These are phyloP conservation scores for Troides helena DNA, from an alignment of 2,888 invertebrate species.

Conservation along the genomic window DNA sequence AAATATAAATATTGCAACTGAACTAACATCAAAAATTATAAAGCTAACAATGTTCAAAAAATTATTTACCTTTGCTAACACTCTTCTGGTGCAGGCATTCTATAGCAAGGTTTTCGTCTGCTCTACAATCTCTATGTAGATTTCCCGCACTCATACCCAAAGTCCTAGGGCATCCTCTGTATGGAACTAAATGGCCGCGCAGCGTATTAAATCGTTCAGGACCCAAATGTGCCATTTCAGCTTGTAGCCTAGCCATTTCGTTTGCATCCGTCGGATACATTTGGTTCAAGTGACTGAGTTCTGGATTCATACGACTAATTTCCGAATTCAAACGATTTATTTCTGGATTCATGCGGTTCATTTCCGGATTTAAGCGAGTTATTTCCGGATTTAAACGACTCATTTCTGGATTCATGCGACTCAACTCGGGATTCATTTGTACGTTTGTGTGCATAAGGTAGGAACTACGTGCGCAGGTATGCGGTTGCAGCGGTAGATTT, in stretches of 20 bases:
- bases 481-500: slow-evolving; percentile 45
- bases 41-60: slow-evolving; percentile 2
- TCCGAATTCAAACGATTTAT: slow-evolving; percentile 44
- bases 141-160: slow-evolving; percentile 65
- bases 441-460: slow-evolving; percentile 49
- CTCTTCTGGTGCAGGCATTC: slow-evolving; percentile 70
- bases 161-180: slow-evolving; percentile 57
- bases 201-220: slow-evolving; percentile 64
- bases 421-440: slow-evolving; percentile 36
- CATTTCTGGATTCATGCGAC: slow-evolving; percentile 40
- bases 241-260: slow-evolving; percentile 48
- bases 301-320: slow-evolving; percentile 45
- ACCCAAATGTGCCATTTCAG: slow-evolving; percentile 54
- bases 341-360: slow-evolving; percentile 43
- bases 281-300: slow-evolving; percentile 43
- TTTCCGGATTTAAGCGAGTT: slow-evolving; percentile 40
- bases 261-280: slow-evolving; percentile 47
- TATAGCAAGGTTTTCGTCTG: slow-evolving; percentile 55
- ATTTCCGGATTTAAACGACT: slow-evolving; percentile 45
- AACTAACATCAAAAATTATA: background rate
- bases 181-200: slow-evolving; percentile 70
- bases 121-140: slow-evolving; percentile 61
- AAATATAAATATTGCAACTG: no score
- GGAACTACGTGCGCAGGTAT: slow-evolving; percentile 58
- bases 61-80: slow-evolving; percentile 60